Evolutionary conservation across 35 echinoderm and acorn worm species (phyloP).

Genomic region (Lytechinus variegatus): DNA sequence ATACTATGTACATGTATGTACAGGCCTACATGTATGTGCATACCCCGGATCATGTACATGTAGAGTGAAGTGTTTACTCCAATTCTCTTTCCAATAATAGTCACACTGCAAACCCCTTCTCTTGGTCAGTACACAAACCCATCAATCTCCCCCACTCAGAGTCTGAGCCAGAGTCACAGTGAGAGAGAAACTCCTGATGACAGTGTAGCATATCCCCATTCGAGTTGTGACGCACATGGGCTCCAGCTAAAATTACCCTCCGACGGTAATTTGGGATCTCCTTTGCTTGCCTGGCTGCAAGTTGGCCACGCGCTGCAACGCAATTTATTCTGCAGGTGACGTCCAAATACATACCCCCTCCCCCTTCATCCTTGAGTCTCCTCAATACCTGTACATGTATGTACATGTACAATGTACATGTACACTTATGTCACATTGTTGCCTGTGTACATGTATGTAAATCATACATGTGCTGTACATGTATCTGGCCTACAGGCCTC

Average conservation of each 20-base stretch:
- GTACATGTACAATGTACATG: not conserved
- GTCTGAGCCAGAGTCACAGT: not conserved
- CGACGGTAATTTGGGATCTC: slow-evolving; percentile 23
- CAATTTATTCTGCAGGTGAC: not conserved
- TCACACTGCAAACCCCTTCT: not conserved
- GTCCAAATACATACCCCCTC: not conserved
- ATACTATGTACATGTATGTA: no score
- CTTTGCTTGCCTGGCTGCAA: not conserved
- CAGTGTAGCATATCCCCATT: not conserved
- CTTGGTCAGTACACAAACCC: not conserved
- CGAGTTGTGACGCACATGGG: slow-evolving; percentile 17
- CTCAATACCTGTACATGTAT: not conserved
- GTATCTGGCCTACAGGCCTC: no score
- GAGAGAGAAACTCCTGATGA: not conserved
- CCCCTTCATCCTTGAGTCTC: not conserved
- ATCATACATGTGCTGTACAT: no score
- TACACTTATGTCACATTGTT: not conserved
- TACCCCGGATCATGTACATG: no score
- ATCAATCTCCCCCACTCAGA: not conserved
- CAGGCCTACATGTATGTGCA: no score
- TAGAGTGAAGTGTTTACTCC: not conserved
- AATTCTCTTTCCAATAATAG: not conserved
- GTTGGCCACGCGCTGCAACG: not conserved
- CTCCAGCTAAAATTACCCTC: slow-evolving; percentile 21
- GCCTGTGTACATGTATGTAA: not conserved